Percentiles rank a stretch among this genome's conserved stretches.
These are phyloP conservation scores for Oligia fasciuncula DNA, from an alignment of 2,888 invertebrate species.

Conservation along the genomic window DNA sequence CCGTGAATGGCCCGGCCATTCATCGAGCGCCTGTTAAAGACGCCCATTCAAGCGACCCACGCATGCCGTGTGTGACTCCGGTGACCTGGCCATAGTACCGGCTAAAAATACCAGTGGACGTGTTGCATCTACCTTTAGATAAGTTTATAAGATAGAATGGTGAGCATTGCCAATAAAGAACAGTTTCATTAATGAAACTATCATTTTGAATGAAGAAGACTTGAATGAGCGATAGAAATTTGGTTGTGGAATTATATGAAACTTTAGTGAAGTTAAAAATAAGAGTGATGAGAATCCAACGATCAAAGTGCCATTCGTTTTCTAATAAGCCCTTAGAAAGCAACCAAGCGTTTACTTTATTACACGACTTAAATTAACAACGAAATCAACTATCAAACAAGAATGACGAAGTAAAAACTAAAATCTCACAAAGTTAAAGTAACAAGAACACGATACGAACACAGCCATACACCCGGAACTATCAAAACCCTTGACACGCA, in stretches of 20 bases:
- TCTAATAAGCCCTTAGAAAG: background rate
- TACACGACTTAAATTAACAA: background rate
- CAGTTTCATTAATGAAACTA: constrained; percentile 40
- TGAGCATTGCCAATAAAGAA: constrained; percentile 10
- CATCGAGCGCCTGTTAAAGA: constrained; percentile 70
- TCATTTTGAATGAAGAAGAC: background rate
- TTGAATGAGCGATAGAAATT: background rate
- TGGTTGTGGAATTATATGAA: background rate
- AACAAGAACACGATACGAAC: constrained; percentile 18
- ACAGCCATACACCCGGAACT: constrained; percentile 49
- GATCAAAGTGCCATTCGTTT: background rate
- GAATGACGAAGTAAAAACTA: constrained; percentile 2
- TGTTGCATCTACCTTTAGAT: constrained; percentile 55
- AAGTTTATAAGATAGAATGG: constrained; percentile 38
- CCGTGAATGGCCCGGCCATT: constrained; percentile 75
- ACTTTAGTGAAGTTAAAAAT: background rate
- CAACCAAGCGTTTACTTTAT: background rate
- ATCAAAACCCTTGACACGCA: constrained; percentile 54
- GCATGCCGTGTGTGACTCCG: constrained; percentile 68
- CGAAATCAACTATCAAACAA: background rate
- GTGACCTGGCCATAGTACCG: constrained; percentile 65
- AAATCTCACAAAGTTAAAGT: constrained; percentile 12
- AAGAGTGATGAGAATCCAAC: background rate
- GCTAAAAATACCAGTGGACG: constrained; percentile 66
- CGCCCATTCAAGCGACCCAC: constrained; percentile 78